phyloP scores from a whole-genome alignment of 2,888 invertebrate genomes.

The Protodeltote pygarga region DNA sequence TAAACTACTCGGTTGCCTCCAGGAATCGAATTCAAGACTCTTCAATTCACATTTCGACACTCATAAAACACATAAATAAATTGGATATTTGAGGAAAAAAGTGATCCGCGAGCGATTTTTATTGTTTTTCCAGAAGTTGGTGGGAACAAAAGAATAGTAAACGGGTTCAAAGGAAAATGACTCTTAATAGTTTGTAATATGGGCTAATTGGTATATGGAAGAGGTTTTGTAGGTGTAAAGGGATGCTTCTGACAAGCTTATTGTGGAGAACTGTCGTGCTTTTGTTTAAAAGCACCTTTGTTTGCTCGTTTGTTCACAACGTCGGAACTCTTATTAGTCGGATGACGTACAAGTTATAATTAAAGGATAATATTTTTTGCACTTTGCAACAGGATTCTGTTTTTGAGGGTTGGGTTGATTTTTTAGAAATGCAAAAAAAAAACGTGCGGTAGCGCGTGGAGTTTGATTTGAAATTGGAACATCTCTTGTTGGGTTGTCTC shows the following conservation, averaged over 20 bases:
- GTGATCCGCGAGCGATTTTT: constrained; percentile 55
- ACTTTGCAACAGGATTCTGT: constrained; percentile 24
- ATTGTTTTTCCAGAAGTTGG: constrained; percentile 59
- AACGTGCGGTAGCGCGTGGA: background rate
- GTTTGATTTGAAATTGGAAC: background rate
- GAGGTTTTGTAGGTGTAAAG: constrained; percentile 35
- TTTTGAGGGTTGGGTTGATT: constrained; percentile 11
- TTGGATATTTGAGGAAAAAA: constrained; percentile 58
- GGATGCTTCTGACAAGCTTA: constrained; percentile 66
- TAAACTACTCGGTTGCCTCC: constrained; percentile 44
- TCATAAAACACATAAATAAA: constrained; percentile 63
- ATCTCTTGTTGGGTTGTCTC: too few relatives aligned
- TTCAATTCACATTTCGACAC: constrained; percentile 54
- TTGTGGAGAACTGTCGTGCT: constrained; percentile 58
- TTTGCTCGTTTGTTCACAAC: constrained; percentile 57
- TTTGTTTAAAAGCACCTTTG: constrained; percentile 64
- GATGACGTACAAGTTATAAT: constrained; percentile 60
- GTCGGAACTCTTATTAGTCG: constrained; percentile 60
- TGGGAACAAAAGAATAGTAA: constrained; percentile 32
- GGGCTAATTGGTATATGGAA: constrained; percentile 22
- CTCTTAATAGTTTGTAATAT: constrained; percentile 27
- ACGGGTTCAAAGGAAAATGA: constrained; percentile 32
- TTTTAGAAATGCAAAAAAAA: constrained; percentile 24
- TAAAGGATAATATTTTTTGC: constrained; percentile 58
- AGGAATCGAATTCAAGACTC: constrained; percentile 47